These are phyloP conservation scores for Chelonoidis abingdonii DNA, from an alignment of 2,113 vertebrate species.

Conservation along the genomic window DNA sequence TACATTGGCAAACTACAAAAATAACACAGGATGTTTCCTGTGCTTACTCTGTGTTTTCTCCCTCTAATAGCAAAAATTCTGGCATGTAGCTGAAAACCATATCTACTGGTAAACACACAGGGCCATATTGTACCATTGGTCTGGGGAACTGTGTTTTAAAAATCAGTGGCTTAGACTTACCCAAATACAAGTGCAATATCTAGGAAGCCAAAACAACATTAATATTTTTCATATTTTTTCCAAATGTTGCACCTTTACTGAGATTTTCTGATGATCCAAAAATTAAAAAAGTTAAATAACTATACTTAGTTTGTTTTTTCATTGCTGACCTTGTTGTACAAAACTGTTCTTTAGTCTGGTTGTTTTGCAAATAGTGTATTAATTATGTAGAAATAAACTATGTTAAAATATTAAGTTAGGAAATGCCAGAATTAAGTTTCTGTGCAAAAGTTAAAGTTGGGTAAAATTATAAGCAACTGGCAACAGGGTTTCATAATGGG, in stretches of 20 bases:
- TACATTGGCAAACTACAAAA: neutral
- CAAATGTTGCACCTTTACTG: neutral
- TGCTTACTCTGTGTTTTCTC: rapidly evolving
- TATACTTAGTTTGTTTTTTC: neutral
- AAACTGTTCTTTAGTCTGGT: neutral
- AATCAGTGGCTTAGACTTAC: neutral
- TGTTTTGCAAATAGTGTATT: neutral
- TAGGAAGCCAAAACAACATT: neutral
- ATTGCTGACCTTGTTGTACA: neutral
- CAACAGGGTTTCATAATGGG: neutral
- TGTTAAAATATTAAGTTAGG: neutral
- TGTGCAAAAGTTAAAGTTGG: neutral
- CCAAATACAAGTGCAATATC: neutral
- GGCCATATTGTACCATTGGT: neutral
- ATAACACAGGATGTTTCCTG: neutral
- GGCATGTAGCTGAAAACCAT: neutral
- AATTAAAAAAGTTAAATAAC: neutral
- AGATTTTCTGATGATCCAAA: neutral
- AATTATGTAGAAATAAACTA: neutral
- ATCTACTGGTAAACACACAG: neutral
- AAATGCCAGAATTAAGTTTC: neutral
- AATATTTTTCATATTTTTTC: neutral
- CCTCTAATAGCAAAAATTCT: neutral
- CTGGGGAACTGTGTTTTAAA: neutral
- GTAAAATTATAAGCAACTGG: neutral